Conservation (phyloP, 2,113 vertebrate genomes). For the Benitochromis conjunctus region DNA sequence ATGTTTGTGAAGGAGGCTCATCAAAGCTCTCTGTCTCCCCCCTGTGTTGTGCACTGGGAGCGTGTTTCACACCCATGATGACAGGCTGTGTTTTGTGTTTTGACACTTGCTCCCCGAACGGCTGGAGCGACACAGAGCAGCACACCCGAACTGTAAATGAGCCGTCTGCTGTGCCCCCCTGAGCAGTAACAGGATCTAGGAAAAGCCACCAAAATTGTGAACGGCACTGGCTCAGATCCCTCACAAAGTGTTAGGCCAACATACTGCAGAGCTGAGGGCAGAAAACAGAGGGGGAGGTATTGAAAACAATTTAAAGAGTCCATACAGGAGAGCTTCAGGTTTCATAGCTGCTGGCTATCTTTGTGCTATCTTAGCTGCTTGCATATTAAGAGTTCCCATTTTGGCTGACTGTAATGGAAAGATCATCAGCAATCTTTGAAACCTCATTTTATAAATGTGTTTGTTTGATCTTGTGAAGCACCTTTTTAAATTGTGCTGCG, state of each 20-base stretch:
- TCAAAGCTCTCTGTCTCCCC: conserved; percentile 31
- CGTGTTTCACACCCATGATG: conserved; percentile 20
- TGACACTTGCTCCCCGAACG: conserved; percentile 49
- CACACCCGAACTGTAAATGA: conserved; percentile 49
- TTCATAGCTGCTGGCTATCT: background rate
- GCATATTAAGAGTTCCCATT: background rate
- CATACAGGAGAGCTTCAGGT: background rate
- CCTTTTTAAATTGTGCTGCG: background rate
- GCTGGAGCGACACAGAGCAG: conserved; percentile 29
- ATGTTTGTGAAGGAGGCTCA: background rate
- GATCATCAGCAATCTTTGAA: background rate
- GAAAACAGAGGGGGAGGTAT: background rate
- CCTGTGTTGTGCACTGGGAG: conserved; percentile 14
- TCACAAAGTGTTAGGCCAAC: conserved; percentile 17
- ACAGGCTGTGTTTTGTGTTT: conserved; percentile 37
- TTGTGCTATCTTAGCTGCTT: background rate
- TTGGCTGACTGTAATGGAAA: background rate
- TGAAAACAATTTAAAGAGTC: background rate
- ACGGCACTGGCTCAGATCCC: conserved; percentile 5
- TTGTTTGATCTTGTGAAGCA: background rate
- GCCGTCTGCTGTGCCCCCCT: conserved; percentile 23
- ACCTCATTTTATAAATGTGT: background rate
- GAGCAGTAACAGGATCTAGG: conserved; percentile 9
- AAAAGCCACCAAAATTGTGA: conserved; percentile 26
- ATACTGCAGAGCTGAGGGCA: background rate